Base-by-base conservation (phyloP, 1,140 invertebrate species). In the Daktulosphaira vitifoliae region DNA sequence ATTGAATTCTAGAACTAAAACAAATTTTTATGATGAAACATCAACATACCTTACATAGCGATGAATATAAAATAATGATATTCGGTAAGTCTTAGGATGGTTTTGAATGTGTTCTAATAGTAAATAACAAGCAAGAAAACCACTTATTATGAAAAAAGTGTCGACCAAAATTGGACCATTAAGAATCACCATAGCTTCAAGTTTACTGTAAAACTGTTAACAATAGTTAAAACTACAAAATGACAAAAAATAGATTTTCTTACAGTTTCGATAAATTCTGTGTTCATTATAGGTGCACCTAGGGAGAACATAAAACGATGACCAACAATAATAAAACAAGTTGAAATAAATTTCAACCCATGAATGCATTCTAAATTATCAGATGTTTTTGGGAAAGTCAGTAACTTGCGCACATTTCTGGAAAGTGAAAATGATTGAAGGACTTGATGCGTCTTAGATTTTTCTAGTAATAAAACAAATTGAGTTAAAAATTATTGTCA, bases 301-400 rank as follows among this genome's bases (percentile, higher is more conserved):
- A 82, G 76, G 48, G 82, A 76, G 69, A 83, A 85, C 38, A 83
- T 73, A 11, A 83, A 76, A 3, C 80, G 78, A 70, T 86, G 84
- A 2, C 82, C 82, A 22, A 74, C 75, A 1, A 85, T 74, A 50
- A 86, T 84, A 39, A 84, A 78, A 2, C 79, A 65, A 83, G 85
- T 85, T 0, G 82, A 77, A 9, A 84, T 69, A 22, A 81, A 78
- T 72, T 82, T 84, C 20, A 86, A 81, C 7, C 84, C 84, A 52
- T 81, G 80, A 49, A 86, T 76, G 65, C 81, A 83, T 67, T 83
- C 81, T 1, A 66, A 29, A 29, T 53, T 53, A 20, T 66, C 65
- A 2, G 65, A 44, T 6, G 38, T 66, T n/a, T 66, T 53, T 8
- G 49, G 50, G n/a, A 53, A 66, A 3, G 65, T 54, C 11, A 66